These are phyloP conservation scores for Heteromormyrus szaboi DNA, from an alignment of 2,797 vertebrate species.

Conservation along the genomic window DNA sequence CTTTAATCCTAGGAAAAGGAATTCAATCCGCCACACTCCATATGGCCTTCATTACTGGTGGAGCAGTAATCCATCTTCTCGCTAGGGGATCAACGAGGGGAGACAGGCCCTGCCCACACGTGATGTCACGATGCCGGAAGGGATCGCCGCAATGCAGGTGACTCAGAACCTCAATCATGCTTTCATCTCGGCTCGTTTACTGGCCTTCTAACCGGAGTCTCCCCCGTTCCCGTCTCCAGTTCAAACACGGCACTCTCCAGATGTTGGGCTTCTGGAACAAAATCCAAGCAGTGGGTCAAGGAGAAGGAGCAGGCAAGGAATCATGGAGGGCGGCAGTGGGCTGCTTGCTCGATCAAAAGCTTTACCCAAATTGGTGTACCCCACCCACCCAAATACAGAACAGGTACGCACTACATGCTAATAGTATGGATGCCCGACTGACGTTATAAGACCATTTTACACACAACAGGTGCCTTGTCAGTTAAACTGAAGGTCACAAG, in stretches of 20 bases:
- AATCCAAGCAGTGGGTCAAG: neutral
- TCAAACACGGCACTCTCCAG: neutral
- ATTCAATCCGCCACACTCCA: neutral
- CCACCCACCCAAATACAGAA: neutral
- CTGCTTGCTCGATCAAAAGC: neutral
- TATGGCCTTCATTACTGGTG: conserved; percentile 12
- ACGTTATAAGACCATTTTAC: neutral
- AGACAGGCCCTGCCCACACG: neutral
- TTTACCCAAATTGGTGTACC: neutral
- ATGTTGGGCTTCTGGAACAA: neutral
- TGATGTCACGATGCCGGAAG: conserved; percentile 19
- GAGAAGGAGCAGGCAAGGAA: neutral
- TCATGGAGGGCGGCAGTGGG: neutral
- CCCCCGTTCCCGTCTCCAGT: neutral
- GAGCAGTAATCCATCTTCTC: conserved; percentile 15
- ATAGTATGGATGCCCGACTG: neutral
- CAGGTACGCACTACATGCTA: neutral
- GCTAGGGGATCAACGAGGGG: conserved; percentile 11
- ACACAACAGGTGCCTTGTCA: neutral
- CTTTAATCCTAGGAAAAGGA: conserved; percentile 13
- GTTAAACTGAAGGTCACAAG: neutral
- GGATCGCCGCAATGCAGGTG: neutral
- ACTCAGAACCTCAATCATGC: neutral
- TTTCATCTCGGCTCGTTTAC: neutral
- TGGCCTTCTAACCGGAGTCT: neutral